Evolutionary conservation across 1,140 invertebrate species (phyloP), one percentile per base, ranked within the genome.

Genomic region (Hyphantria cunea): DNA sequence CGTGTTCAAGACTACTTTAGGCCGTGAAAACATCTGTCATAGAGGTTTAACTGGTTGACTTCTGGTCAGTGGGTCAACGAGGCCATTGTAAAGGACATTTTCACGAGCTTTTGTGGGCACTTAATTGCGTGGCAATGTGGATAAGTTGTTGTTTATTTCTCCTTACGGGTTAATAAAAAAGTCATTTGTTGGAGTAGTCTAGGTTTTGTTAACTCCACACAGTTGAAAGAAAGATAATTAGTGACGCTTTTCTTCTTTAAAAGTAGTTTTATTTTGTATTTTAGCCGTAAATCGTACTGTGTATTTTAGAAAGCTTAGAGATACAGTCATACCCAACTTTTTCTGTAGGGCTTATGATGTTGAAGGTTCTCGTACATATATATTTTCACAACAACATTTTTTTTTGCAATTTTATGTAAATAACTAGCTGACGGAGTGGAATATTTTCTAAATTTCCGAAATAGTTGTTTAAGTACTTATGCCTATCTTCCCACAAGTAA

Each of bases 1-100:
- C 82, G 74, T 70, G 68, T 63, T 41, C 15, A 25, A 66, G 49
- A 52, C 72, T 68, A 53, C 68, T 84, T 81, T 74, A 54, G 69
- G 69, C 70, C 67, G 70, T 76, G 72, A 77, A 84, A 76, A 82
- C 81, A 86, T 84, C 81, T 86, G 80, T 86, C 81, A 82, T 81
- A 79, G 58, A 32, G 72, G 67, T 56, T 76, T 81, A 78, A 80
- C 67, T 68, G 56, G 66, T 66, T 56, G 70, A 61, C 62, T 62
- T 65, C 59, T 67, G 82, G 80, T 85, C 74, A 85, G 65, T 83
- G 64, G 82, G 82, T 82, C 82, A 82, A 76, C 70, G 68, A 60
- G 59, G 72, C 64, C 53, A 75, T 76, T 75, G 52, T 65, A 8
- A 42, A 56, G 71, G 61, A 51, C 61, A 63, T 70, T 72, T 69